Conservation (phyloP, 2,113 vertebrate species). For the Puntigrus tetrazona region DNA sequence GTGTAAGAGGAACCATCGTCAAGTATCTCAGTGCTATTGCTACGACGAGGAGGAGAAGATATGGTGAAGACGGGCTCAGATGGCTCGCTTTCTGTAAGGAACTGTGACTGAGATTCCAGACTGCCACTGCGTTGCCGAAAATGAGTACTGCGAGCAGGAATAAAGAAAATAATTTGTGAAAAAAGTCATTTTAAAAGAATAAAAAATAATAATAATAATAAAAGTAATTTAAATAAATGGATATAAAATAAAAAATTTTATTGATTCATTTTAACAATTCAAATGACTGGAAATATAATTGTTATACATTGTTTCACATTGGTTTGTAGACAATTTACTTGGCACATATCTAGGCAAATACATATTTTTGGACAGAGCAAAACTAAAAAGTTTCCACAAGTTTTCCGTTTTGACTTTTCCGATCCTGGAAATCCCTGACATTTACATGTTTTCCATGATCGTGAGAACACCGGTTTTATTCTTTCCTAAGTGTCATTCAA, state of each 20-base stretch:
- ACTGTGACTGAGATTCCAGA: slow-evolving; percentile 88
- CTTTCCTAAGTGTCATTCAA: not conserved
- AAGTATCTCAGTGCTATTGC: slow-evolving; percentile 93
- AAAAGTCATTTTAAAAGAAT: not conserved
- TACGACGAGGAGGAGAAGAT: slow-evolving; percentile 79
- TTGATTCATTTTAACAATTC: too few relatives aligned
- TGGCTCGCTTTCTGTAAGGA: slow-evolving; percentile 72
- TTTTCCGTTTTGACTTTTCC: not conserved
- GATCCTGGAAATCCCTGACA: not conserved
- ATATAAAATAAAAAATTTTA: too few relatives aligned
- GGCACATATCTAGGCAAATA: not conserved
- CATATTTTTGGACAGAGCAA: not conserved
- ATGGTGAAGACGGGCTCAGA: slow-evolving; percentile 74
- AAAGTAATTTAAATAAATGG: too few relatives aligned
- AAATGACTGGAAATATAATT: not conserved
- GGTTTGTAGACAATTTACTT: not conserved
- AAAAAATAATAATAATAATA: too few relatives aligned
- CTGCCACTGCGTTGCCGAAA: slow-evolving; percentile 91
- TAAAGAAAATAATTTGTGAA: not conserved
- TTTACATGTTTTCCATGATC: not conserved
- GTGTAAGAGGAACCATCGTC: slow-evolving; percentile 95
- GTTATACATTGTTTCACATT: not conserved
- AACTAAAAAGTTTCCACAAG: not conserved
- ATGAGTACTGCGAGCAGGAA: slow-evolving; percentile 78
- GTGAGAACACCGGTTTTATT: not conserved